Percentiles rank a stretch among this genome's conserved stretches.
phyloP scores from a whole-genome alignment of 2,888 invertebrate species.

The Luperina nickerlii region DNA sequence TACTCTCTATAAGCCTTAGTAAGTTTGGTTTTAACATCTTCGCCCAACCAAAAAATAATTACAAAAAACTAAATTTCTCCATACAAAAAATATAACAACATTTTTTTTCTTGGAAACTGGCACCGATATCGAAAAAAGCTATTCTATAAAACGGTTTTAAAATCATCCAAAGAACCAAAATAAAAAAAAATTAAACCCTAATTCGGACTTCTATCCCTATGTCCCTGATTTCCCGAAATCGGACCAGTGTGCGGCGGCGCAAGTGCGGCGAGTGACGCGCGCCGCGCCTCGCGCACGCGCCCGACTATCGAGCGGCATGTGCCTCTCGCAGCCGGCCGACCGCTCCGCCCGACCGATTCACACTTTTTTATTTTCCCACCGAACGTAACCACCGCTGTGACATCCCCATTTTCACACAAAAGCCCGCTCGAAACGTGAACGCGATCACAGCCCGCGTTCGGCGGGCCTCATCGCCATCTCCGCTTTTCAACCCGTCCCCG shows the following conservation, averaged over 20 bases:
- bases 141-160: too few species aligned
- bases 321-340: conserved; percentile 86
- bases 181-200: too few species aligned
- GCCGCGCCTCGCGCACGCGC: conserved; percentile 86
- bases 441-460: conserved; percentile 52
- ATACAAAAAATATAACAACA: too few species aligned
- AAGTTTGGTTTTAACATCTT: too few species aligned
- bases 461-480: conserved; percentile 52
- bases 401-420: conserved; percentile 76
- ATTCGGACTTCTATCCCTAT: too few species aligned
- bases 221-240: too few species aligned
- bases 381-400: conserved; percentile 79
- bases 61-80: too few species aligned
- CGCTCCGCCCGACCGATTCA: conserved; percentile 85
- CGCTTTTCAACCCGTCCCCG: conserved; percentile 66
- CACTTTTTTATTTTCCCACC: conserved; percentile 87
- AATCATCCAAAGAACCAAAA: too few species aligned
- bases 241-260: conserved; percentile 78
- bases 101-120: too few species aligned
- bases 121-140: too few species aligned
- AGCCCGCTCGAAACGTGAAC: conserved; percentile 64
- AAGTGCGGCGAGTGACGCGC: conserved; percentile 84
- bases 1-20: too few species aligned
- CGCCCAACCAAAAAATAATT: too few species aligned
- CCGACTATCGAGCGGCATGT: conserved; percentile 89